Percentiles rank a stretch among this genome's conserved stretches.
Evolutionary conservation across 2,797 vertebrate species (phyloP).

Genomic region (Melopsittacus undulatus): DNA sequence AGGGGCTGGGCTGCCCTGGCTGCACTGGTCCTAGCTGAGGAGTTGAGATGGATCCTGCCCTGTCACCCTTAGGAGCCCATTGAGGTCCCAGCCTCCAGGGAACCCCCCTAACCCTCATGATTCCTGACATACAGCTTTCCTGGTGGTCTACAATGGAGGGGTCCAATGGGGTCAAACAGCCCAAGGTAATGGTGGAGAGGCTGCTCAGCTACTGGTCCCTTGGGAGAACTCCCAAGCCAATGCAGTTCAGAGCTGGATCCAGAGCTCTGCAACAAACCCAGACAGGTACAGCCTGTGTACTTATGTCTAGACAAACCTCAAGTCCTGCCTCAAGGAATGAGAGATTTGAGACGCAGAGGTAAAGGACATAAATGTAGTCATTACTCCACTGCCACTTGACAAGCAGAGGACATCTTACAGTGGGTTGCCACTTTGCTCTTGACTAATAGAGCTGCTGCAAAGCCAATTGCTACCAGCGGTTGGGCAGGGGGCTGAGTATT

Average conservation of each 20-base stretch:
- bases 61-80: neutral
- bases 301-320: neutral
- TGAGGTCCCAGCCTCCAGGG: fast-evolving
- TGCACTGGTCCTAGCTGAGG: neutral
- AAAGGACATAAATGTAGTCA: neutral
- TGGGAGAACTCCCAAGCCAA: neutral
- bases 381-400: neutral
- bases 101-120: fast-evolving
- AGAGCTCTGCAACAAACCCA: neutral
- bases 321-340: neutral
- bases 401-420: neutral
- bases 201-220: neutral
- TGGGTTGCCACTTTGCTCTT: neutral
- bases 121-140: neutral
- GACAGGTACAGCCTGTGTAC: neutral
- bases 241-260: neutral
- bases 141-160: neutral
- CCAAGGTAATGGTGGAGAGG: neutral
- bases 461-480: neutral
- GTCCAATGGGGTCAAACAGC: neutral
- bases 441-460: neutral
- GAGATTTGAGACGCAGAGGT: neutral
- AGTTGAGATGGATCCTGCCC: neutral
- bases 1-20: neutral
- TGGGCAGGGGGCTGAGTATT: neutral